Evolutionary conservation across 2,113 vertebrate species (phyloP), one percentile per base, ranked within the genome.

Genomic region (Thermophis baileyi): DNA sequence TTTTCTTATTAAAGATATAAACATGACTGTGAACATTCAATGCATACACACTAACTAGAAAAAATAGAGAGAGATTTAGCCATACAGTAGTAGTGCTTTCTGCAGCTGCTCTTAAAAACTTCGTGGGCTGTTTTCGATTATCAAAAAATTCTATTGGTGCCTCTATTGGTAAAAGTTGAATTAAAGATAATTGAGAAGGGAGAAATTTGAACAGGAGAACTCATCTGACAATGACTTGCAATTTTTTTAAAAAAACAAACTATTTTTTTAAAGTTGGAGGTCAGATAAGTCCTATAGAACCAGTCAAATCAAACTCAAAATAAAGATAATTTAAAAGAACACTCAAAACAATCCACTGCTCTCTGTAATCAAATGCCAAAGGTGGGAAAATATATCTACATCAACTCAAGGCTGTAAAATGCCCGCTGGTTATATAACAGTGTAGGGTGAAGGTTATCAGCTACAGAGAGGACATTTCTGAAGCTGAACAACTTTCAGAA

Each of bases 321-420:
- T 18, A 74, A 3, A 53, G 16, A 30, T 69, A 50, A n/a, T 3
- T 51, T 87, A 88, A 30, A 92, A 57, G 89, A 57, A 85, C 90
- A 46, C 85, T 92, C 5, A 40, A 95, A 49, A 91, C 88, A 69
- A 90, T 93, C 14, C 86, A 30, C 47, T 24, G 86, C 25, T 54
- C 0, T 0, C 0, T 53, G 54, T 22, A 81, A 63, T 0, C 53
- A 51, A 89, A 85, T 63, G 86, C 53, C 46, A 90, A 55, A n/a
- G 46, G 44, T 81, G 87, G 30, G 25, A 69, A 49, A 60, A 57
- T 3, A 3, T 60, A 91, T 90, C 88, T 44, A 94, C 30, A 86
- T 89, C 69, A 89, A 93, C 40, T 40, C n/a, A 86, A 89, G 81
- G 92, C 92, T 93, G 88, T 91, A 91, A 57, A 86, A 93, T 49